Conservation (phyloP, 2,888 invertebrate genomes). For the Tenodera sinensis region DNA sequence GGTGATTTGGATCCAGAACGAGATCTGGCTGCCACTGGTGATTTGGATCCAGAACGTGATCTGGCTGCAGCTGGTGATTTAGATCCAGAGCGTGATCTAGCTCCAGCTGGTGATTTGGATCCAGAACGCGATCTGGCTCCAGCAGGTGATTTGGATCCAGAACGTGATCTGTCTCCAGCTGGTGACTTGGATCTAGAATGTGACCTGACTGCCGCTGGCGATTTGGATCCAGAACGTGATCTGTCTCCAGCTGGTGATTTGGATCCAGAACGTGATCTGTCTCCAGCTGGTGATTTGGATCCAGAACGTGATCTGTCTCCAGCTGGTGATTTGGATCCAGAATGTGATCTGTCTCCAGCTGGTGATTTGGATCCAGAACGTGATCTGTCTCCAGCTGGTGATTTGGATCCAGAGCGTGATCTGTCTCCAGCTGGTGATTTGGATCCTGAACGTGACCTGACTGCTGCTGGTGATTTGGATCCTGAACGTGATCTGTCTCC, state of each 20-base stretch:
- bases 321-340: slow-evolving; percentile 23
- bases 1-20: slow-evolving; percentile 30
- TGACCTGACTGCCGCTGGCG: slow-evolving; percentile 39
- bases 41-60: slow-evolving; percentile 32
- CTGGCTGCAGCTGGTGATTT: slow-evolving; percentile 21
- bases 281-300: slow-evolving; percentile 21
- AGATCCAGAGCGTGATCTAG: slow-evolving; percentile 34
- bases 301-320: slow-evolving; percentile 35
- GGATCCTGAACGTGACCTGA: slow-evolving; percentile 33
- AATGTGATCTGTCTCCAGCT: not conserved
- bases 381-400: not conserved
- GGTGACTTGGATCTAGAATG: slow-evolving; percentile 31
- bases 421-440: slow-evolving; percentile 29
- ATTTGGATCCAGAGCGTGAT: slow-evolving; percentile 37
- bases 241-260: slow-evolving; percentile 31
- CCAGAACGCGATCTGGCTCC: slow-evolving; percentile 28
- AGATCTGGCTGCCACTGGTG: slow-evolving; percentile 34
- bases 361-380: slow-evolving; percentile 32
- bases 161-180: slow-evolving; percentile 35
- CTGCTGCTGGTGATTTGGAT: slow-evolving; percentile 30
- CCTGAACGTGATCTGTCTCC: slow-evolving; percentile 34
- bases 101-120: slow-evolving; percentile 27
- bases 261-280: slow-evolving; percentile 42
- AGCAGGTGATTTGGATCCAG: not conserved
- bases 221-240: slow-evolving; percentile 33